Evolutionary conservation across 2,113 vertebrate genomes (phyloP).

Genomic region (Marmota monax): DNA sequence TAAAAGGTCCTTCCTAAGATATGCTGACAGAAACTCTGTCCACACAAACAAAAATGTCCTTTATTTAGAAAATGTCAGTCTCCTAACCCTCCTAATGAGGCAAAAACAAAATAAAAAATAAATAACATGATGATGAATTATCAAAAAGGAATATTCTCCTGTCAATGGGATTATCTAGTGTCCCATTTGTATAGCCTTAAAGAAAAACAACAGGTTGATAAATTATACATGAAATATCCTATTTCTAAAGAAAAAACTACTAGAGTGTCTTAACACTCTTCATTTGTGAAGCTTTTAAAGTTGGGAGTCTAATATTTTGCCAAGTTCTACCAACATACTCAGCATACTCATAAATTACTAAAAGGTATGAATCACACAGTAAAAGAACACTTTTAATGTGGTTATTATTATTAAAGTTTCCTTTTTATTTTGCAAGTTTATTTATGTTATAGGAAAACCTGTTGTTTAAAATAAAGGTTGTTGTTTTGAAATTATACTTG

Average conservation of each 20-base stretch:
- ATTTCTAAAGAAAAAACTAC: not conserved
- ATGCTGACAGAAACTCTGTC: not conserved
- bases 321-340: not conserved
- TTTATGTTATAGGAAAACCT: not conserved
- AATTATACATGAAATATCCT: not conserved
- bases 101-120: not conserved
- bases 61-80: not conserved
- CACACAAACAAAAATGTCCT: not conserved
- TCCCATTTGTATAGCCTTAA: not conserved
- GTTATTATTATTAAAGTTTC: not conserved
- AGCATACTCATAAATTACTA: not conserved
- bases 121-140: not conserved
- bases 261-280: not conserved
- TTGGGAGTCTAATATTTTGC: not conserved
- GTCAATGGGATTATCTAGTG: not conserved
- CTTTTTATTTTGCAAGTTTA: slow-evolving; percentile 1
- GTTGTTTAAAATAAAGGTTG: not conserved
- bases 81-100: not conserved
- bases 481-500: slow-evolving; percentile 66
- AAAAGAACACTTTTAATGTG: not conserved
- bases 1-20: not conserved
- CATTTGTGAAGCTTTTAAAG: not conserved
- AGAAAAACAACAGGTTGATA: not conserved
- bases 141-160: not conserved
- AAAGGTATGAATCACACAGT: not conserved